These are phyloP conservation scores for Drosophila limbata DNA, from an alignment of 2,888 invertebrate genomes.

Conservation along the genomic window DNA sequence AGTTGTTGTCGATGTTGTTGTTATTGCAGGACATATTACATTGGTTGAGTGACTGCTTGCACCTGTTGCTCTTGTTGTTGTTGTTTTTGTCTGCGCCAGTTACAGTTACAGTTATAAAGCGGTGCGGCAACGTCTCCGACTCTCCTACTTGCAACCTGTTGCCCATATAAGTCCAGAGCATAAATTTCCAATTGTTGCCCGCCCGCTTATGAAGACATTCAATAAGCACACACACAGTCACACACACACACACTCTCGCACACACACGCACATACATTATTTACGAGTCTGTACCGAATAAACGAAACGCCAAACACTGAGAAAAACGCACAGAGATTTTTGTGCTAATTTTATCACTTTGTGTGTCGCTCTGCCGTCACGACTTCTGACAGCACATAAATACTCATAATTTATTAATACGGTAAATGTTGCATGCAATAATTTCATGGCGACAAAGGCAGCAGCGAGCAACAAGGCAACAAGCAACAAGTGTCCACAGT, in stretches of 20 bases:
- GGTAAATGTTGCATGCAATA: constrained; percentile 82
- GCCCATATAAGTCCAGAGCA: constrained; percentile 73
- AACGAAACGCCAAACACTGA: constrained; percentile 53
- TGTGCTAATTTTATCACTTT: constrained; percentile 86
- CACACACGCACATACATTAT: constrained; percentile 57
- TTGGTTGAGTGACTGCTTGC: constrained; percentile 57
- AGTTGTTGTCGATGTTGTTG: constrained; percentile 31
- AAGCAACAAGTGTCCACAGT: constrained; percentile 56
- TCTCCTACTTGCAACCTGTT: constrained; percentile 44
- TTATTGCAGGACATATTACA: constrained; percentile 76
- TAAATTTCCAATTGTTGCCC: constrained; percentile 80
- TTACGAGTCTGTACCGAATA: constrained; percentile 59
- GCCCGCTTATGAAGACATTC: constrained; percentile 81
- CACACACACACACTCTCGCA: constrained; percentile 36
- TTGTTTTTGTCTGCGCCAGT: constrained; percentile 47
- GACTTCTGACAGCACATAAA: constrained; percentile 84
- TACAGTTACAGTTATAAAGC: constrained; percentile 71
- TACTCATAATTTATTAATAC: constrained; percentile 85
- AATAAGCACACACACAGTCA: constrained; percentile 68
- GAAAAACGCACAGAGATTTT: constrained; percentile 76
- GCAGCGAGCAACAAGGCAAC: constrained; percentile 29
- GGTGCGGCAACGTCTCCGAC: constrained; percentile 35
- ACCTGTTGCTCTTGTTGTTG: constrained; percentile 41
- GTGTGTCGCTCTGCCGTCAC: constrained; percentile 84
- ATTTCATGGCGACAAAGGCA: constrained; percentile 76